A percentile compares a stretch with the other conserved stretches of the same genome.
These are phyloP conservation scores for Carcharodon carcharias DNA, from an alignment of 2,797 vertebrate species.

Conservation along the genomic window DNA sequence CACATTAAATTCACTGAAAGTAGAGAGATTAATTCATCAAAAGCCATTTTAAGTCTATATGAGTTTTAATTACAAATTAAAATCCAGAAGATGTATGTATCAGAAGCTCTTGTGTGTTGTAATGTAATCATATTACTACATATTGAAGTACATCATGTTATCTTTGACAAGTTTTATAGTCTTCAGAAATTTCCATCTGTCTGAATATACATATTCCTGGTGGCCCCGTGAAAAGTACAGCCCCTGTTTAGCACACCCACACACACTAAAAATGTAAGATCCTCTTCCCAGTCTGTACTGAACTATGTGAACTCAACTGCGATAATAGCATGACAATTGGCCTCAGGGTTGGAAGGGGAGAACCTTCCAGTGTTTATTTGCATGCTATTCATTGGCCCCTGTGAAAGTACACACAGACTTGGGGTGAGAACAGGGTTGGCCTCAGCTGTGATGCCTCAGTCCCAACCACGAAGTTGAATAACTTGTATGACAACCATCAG, in stretches of 20 bases:
- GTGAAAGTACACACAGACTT: neutral
- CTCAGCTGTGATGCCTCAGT: neutral
- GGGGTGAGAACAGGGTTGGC: neutral
- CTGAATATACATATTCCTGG: neutral
- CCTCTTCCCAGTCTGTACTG: neutral
- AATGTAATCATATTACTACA: neutral
- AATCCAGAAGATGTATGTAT: neutral
- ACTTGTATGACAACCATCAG: neutral
- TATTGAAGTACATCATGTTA: neutral
- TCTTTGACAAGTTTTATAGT: neutral
- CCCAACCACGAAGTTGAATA: neutral
- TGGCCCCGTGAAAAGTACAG: too few species aligned
- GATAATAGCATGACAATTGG: neutral
- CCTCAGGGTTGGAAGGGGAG: neutral
- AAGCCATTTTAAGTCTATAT: constrained; percentile 38
- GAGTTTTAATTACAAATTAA: neutral
- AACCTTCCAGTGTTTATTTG: neutral
- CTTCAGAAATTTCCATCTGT: neutral
- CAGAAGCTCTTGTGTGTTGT: neutral
- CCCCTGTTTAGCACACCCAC: neutral
- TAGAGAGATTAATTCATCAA: constrained; percentile 41
- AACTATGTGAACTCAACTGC: neutral
- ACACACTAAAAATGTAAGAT: neutral
- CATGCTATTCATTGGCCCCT: neutral
- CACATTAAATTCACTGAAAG: constrained; percentile 81